Conservation (phyloP, 2,113 vertebrate species). For the Malurus alboscapulatus region DNA sequence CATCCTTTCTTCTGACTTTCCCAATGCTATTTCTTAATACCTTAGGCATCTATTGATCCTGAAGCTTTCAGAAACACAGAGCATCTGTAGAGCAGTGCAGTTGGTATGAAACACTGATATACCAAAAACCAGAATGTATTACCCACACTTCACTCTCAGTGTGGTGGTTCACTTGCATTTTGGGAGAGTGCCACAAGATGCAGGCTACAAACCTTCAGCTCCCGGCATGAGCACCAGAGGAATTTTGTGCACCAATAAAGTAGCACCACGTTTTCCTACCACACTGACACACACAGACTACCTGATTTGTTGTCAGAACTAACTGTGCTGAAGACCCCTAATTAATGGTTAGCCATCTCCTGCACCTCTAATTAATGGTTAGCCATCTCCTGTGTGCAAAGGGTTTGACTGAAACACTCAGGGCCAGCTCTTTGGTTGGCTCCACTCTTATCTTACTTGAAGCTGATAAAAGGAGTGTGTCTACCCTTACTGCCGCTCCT, state of each 20-base stretch:
- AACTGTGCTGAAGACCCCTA: not conserved
- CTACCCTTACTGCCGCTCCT: not conserved
- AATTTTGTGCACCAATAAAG: not conserved
- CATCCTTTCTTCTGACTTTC: not conserved
- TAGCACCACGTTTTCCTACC: not conserved
- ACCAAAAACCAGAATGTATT: rapidly evolving
- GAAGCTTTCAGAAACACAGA: not conserved
- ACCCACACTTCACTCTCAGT: not conserved
- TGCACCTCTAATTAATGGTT: not conserved
- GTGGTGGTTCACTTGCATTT: not conserved
- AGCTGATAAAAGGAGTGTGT: not conserved
- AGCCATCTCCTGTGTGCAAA: not conserved
- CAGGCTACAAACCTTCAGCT: not conserved
- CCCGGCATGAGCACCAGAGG: not conserved
- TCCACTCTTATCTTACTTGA: constrained; percentile 55
- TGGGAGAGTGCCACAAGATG: not conserved
- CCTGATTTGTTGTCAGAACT: not conserved
- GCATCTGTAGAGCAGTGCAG: not conserved
- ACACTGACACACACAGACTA: not conserved
- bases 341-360: not conserved
- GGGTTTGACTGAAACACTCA: not conserved
- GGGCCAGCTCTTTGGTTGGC: not conserved
- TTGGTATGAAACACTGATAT: not conserved
- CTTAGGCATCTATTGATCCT: not conserved
- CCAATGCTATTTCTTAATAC: not conserved